Evolutionary conservation across 2,113 vertebrate genomes (phyloP), one percentile per base, ranked within the genome.

Genomic region (Coregonus clupeaformis): DNA sequence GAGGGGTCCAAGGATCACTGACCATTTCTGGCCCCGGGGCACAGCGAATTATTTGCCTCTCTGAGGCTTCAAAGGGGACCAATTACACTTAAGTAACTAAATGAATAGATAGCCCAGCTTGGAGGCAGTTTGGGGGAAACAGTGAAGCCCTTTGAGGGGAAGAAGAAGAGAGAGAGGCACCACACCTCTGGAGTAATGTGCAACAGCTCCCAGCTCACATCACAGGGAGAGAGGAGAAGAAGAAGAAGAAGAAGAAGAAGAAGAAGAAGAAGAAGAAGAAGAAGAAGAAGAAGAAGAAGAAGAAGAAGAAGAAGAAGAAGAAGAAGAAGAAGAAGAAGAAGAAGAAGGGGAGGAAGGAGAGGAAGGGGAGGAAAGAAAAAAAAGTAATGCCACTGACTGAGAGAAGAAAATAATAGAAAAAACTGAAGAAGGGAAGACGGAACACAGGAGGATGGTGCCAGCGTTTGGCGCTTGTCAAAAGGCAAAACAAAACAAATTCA

Each of bases 71-170:
- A 94, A 94, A 94, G 92, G 81, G 86, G 85, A 90, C 89, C 93
- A 94, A 94, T 94, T 94, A 94, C 90, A 94, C 92, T 94, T 93
- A 94, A 94, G 93, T 92, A 93, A 93, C 92, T 89, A 92, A 93
- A 94, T 94, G 93, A 94, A 93, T 93, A 93, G 93, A 94, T 91
- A 92, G 89, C 90, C 91, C 91, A 92, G 91, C 91, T 90, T 90
- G 91, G 92, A 90, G 90, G 89, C 87, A 90, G 91, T 92, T 91
- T 89, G 82, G 87, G 86, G 90, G 91, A 90, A 92, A 92, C 92
- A 94, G 89, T 90, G 89, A 82, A 90, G 77, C 81, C 89, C 89
- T 93, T 93, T 94, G 90, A 93, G 90, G 84, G 88, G 16, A 16
- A 18, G 49, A 52, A 52, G 49, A 18, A 52, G 49, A 52, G 16